Evolutionary conservation across 2,888 invertebrate species (phyloP).

Genomic region (Xylota segnis): DNA sequence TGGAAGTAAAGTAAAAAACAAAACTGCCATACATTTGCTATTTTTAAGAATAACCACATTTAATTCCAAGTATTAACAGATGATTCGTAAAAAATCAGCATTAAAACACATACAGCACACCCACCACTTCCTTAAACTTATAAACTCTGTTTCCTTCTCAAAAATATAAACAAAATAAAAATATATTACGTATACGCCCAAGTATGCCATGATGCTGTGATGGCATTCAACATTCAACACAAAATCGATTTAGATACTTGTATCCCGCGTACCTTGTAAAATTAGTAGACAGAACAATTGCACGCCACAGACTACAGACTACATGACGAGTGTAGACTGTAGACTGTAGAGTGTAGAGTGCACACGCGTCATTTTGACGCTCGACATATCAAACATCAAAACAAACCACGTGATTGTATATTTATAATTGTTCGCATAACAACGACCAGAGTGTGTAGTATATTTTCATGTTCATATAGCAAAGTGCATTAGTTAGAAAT

Average conservation of each 20-base stretch:
- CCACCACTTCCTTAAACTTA: constrained; percentile 42
- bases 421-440: constrained; percentile 45
- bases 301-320: too few species aligned
- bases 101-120: constrained; percentile 8
- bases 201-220: constrained; percentile 16
- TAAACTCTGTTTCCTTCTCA: neutral
- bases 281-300: neutral
- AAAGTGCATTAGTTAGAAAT: constrained; percentile 57
- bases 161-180: constrained; percentile 1
- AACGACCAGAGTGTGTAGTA: neutral
- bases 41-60: constrained; percentile 14
- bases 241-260: constrained; percentile 10
- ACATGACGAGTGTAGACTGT: too few species aligned
- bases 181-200: constrained; percentile 55
- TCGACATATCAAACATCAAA: constrained; percentile 22
- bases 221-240: neutral
- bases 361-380: constrained; percentile 24
- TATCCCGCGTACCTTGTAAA: neutral
- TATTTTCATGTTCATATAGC: constrained; percentile 28
- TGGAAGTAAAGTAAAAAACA: constrained; percentile 3
- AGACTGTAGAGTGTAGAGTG: too few species aligned
- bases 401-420: constrained; percentile 43
- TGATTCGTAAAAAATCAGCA: constrained; percentile 17
- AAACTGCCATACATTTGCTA: constrained; percentile 13
- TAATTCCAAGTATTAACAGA: constrained; percentile 38